Conservation (phyloP, 2,797 vertebrate genomes). For the Martes flavigula region DNA sequence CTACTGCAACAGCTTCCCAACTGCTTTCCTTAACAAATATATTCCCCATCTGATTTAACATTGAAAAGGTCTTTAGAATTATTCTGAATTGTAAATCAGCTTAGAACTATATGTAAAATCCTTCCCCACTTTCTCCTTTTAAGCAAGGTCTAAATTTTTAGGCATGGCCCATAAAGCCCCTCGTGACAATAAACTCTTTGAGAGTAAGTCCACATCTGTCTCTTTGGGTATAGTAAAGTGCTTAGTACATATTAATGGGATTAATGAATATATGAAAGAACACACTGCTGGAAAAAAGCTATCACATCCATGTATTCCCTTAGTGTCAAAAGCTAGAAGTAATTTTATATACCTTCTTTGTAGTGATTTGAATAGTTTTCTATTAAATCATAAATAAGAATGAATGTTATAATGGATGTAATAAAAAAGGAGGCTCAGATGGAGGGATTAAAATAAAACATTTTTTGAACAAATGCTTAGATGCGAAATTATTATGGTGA, state of each 20-base stretch:
- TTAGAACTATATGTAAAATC: not conserved
- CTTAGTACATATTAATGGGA: not conserved
- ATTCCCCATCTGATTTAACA: not conserved
- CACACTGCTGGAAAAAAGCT: not conserved
- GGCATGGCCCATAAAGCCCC: not conserved
- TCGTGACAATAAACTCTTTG: not conserved
- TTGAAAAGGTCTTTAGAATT: not conserved
- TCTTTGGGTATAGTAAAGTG: not conserved
- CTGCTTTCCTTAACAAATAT: not conserved
- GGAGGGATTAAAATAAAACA: not conserved
- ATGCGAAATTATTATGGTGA: not conserved
- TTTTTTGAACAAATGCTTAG: not conserved
- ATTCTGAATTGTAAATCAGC: not conserved
- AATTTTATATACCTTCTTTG: not conserved
- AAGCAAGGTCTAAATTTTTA: conserved; percentile 18
- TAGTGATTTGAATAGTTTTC: conserved; percentile 6
- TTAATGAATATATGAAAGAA: not conserved
- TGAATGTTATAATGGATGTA: not conserved
- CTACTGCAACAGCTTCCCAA: not conserved
- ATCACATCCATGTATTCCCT: not conserved
- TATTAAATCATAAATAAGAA: not conserved
- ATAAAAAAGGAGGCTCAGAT: not conserved
- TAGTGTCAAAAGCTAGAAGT: not conserved
- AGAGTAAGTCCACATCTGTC: not conserved
- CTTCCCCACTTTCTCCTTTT: not conserved